These are phyloP conservation scores for Oxyscelio sp. DNA, from an alignment of 2,888 invertebrate species.

Conservation along the genomic window DNA sequence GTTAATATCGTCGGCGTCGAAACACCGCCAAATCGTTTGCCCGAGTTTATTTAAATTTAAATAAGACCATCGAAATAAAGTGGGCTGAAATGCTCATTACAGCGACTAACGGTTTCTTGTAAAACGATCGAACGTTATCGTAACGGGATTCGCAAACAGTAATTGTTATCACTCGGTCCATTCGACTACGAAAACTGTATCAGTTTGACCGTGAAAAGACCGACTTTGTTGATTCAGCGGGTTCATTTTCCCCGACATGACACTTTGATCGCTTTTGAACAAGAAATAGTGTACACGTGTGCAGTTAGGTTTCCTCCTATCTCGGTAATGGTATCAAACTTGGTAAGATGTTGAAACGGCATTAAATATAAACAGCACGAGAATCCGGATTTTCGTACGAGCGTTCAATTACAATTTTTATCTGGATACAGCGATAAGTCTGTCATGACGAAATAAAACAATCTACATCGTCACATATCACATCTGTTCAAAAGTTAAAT, in stretches of 20 bases:
- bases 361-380: too few species aligned
- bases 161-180: conserved; percentile 50
- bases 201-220: conserved; percentile 36
- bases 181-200: conserved; percentile 32
- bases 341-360: too few species aligned
- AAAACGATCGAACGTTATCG: conserved; percentile 21
- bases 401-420: too few species aligned
- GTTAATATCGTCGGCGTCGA: neutral
- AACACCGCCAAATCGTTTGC: neutral
- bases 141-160: conserved; percentile 16
- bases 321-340: too few species aligned
- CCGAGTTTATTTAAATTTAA: conserved; percentile 32
- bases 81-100: neutral
- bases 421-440: too few species aligned
- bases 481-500: too few species aligned
- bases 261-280: too few species aligned
- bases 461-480: too few species aligned
- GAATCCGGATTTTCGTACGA: too few species aligned
- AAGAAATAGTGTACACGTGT: too few species aligned
- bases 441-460: too few species aligned
- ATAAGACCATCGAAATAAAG: conserved; percentile 17
- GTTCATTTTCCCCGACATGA: conserved; percentile 9
- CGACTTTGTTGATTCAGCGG: conserved; percentile 32
- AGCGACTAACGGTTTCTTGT: conserved; percentile 19
- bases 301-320: too few species aligned